Conservation (phyloP, 1,140 invertebrate genomes). For the Dufourea novaeangliae region DNA sequence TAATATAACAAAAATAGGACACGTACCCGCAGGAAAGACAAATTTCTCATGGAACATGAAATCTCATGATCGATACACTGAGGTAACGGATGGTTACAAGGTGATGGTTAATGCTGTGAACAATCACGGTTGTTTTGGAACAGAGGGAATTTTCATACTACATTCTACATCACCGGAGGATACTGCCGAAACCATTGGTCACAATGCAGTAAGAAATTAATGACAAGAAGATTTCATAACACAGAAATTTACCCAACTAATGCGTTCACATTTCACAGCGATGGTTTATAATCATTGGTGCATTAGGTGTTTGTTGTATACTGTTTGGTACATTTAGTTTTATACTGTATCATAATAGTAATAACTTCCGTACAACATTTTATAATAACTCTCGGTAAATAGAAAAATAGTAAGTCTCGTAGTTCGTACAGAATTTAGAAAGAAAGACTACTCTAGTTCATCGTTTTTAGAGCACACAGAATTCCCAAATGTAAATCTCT, state of each 20-base stretch:
- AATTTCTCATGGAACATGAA: slow-evolving; percentile 63
- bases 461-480: slow-evolving; percentile 22
- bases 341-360: slow-evolving; percentile 3
- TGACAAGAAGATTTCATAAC: slow-evolving; percentile 5
- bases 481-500: slow-evolving; percentile 38
- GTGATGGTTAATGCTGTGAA: slow-evolving; percentile 71
- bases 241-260: slow-evolving; percentile 10
- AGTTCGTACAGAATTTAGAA: background rate
- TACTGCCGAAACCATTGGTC: background rate
- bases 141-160: slow-evolving; percentile 55
- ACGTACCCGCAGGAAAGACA: slow-evolving; percentile 38
- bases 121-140: slow-evolving; percentile 65
- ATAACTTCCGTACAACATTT: slow-evolving; percentile 28
- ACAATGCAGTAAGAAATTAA: slow-evolving; percentile 50
- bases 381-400: slow-evolving; percentile 19
- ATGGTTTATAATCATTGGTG: slow-evolving; percentile 37
- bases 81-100: slow-evolving; percentile 54
- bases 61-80: slow-evolving; percentile 35
- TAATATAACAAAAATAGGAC: slow-evolving; percentile 70
- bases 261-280: slow-evolving; percentile 36
- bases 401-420: background rate
- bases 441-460: background rate
- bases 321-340: slow-evolving; percentile 31
- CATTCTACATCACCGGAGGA: slow-evolving; percentile 12
- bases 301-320: slow-evolving; percentile 27